phyloP scores from a whole-genome alignment of 64 coral and sea anemone genomes.

The Dendrophyllia cribrosa region DNA sequence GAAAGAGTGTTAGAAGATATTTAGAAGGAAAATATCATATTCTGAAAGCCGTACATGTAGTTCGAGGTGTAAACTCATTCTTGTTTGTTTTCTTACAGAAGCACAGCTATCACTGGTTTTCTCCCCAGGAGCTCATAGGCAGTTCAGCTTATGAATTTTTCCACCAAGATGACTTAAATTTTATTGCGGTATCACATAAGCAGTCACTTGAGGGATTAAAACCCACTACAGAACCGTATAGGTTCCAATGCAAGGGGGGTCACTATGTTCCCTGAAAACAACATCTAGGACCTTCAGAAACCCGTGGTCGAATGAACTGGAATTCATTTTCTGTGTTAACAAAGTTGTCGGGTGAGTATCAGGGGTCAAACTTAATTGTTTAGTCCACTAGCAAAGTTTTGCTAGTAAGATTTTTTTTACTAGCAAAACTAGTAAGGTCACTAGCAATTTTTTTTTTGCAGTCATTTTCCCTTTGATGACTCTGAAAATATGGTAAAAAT shows the following conservation, averaged over 20 bases:
- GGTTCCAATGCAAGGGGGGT: conserved; percentile 80
- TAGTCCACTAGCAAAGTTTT: too few relatives aligned
- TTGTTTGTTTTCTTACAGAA: conserved; percentile 31
- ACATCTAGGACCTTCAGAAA: conserved; percentile 60
- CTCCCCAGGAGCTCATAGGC: conserved; percentile 81
- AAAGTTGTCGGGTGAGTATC: conserved; percentile 19
- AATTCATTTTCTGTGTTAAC: conserved; percentile 66
- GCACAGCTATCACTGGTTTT: conserved; percentile 75
- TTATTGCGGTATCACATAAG: conserved; percentile 54
- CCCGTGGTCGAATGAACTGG: conserved; percentile 77
- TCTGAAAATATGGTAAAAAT: too few relatives aligned
- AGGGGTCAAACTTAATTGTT: too few relatives aligned
- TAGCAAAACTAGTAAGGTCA: too few relatives aligned
- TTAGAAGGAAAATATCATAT: too few relatives aligned
- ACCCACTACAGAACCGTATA: neutral
- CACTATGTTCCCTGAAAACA: conserved; percentile 53
- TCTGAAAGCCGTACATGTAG: too few relatives aligned
- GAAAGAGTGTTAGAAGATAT: too few relatives aligned
- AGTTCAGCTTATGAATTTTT: conserved; percentile 85
- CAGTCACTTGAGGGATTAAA: conserved; percentile 25
- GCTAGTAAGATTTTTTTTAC: too few relatives aligned
- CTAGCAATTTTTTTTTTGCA: too few relatives aligned
- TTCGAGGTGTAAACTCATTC: too few relatives aligned
- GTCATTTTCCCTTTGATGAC: too few relatives aligned
- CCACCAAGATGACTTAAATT: conserved; percentile 66